These are phyloP conservation scores for Furcula furcula DNA, from an alignment of 2,888 invertebrate species.

Conservation along the genomic window DNA sequence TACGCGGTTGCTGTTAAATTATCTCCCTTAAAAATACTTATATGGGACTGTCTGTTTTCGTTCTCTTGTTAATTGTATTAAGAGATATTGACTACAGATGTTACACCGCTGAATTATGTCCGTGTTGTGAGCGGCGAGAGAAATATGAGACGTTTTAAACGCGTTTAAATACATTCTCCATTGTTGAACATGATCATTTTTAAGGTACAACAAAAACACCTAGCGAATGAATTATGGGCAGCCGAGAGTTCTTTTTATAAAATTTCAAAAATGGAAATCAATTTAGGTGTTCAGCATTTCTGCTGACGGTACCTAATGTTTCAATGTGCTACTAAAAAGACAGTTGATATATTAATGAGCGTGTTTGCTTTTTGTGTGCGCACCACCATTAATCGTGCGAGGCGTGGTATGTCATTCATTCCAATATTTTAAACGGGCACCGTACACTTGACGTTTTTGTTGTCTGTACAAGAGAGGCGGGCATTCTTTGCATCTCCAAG, in stretches of 20 bases:
- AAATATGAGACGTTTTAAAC: conserved; percentile 69
- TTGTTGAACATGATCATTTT: conserved; percentile 42
- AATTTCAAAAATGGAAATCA: conserved; percentile 35
- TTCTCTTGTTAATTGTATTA: conserved; percentile 74
- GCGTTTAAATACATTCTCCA: conserved; percentile 48
- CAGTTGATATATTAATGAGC: conserved; percentile 82
- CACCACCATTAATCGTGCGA: conserved; percentile 76
- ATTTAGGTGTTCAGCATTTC: conserved; percentile 27
- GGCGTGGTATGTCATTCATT: conserved; percentile 81
- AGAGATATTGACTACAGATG: conserved; percentile 78
- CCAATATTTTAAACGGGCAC: conserved; percentile 78
- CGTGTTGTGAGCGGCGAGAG: conserved; percentile 63
- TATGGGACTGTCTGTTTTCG: conserved; percentile 59
- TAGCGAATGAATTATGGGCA: conserved; percentile 48
- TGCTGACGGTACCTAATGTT: conserved; percentile 64
- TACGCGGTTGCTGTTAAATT: conserved; percentile 55
- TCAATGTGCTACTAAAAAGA: conserved; percentile 67
- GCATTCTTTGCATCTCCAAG: conserved; percentile 57
- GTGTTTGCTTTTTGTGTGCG: conserved; percentile 75
- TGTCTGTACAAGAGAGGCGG: conserved; percentile 69
- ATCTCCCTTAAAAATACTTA: conserved; percentile 69
- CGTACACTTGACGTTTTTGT: conserved; percentile 70
- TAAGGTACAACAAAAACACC: conserved; percentile 34
- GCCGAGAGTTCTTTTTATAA: conserved; percentile 28
- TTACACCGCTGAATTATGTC: conserved; percentile 63